Conservation (phyloP, 2,888 invertebrate genomes). For the Sphecodes monilicornis region DNA sequence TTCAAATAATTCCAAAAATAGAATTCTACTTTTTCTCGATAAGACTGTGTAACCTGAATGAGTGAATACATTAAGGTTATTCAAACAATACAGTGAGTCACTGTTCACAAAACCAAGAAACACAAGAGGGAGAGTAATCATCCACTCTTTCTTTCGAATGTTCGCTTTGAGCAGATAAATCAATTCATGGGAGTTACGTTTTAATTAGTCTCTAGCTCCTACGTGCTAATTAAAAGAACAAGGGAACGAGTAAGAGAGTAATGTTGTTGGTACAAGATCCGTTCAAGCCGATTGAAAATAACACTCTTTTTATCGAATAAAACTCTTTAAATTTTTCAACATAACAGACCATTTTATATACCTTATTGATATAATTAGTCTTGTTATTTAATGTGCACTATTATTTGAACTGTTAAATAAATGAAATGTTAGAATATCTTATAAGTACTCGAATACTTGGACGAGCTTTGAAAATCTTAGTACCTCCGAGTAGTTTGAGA, state of each 20-base stretch:
- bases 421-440: neutral
- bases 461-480: neutral
- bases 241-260: neutral
- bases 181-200: neutral
- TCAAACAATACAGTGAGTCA: slow-evolving; percentile 27
- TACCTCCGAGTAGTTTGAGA: neutral
- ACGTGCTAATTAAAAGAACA: neutral
- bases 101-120: slow-evolving; percentile 19
- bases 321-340: neutral
- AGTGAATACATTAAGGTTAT: slow-evolving; percentile 22
- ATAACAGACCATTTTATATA: neutral
- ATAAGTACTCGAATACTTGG: neutral
- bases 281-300: neutral
- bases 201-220: slow-evolving; percentile 10
- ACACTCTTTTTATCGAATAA: neutral
- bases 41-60: slow-evolving; percentile 6
- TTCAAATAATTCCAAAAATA: slow-evolving; percentile 1
- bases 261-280: neutral
- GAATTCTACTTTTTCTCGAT: slow-evolving; percentile 12
- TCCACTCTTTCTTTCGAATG: neutral
- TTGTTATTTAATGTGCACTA: too few relatives aligned
- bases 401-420: neutral
- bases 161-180: neutral
- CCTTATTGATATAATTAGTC: neutral
- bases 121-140: neutral